Percentiles rank a stretch among this genome's conserved stretches.
These are phyloP conservation scores for Incurvaria masculella DNA, from an alignment of 2,888 invertebrate species.

Conservation along the genomic window DNA sequence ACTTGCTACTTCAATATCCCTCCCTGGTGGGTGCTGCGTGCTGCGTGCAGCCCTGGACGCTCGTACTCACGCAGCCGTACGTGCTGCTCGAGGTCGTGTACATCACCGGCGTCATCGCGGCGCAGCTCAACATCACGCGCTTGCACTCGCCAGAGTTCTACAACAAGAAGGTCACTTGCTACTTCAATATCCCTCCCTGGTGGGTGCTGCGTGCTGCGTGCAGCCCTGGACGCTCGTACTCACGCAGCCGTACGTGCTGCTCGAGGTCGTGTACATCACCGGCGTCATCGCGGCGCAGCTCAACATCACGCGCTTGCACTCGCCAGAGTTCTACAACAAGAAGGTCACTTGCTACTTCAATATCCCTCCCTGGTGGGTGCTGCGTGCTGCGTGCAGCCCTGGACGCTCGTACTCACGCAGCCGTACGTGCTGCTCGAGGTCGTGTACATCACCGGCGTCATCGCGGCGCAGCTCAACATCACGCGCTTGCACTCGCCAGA, in stretches of 20 bases:
- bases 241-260: constrained; percentile 82
- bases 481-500: constrained; percentile 69
- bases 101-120: constrained; percentile 85
- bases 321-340: constrained; percentile 77
- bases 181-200: no score
- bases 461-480: constrained; percentile 69
- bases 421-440: constrained; percentile 83
- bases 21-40: constrained; percentile 68
- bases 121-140: constrained; percentile 64
- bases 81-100: constrained; percentile 90
- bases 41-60: constrained; percentile 75
- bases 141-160: constrained; percentile 74
- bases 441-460: constrained; percentile 88
- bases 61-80: constrained; percentile 86
- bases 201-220: constrained; percentile 75
- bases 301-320: constrained; percentile 66
- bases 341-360: constrained; percentile 43
- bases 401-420: constrained; percentile 61
- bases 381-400: constrained; percentile 73
- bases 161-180: constrained; percentile 61
- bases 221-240: constrained; percentile 81
- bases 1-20: no score
- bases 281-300: constrained; percentile 80
- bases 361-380: no score
- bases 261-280: constrained; percentile 91